Base-by-base conservation (phyloP, 2,888 invertebrate genomes). In the Polydrusus pterygomalis region DNA sequence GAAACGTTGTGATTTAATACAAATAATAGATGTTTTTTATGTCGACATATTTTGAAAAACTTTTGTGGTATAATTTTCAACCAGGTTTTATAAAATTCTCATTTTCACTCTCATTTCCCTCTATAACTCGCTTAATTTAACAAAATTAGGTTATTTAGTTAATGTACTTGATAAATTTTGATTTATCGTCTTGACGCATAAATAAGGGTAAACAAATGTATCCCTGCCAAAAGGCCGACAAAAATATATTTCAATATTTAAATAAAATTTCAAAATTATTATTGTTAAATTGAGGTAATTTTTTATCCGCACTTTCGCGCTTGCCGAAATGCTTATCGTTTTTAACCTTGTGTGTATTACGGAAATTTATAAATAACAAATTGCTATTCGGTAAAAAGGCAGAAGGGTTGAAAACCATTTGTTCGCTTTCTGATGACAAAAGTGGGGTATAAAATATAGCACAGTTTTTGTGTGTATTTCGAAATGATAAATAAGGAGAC, bases 401-500 rank as follows among this genome's bases (percentile, higher is more conserved):
- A 38, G 40, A 63, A 63, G 45, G 63, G 45, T 63, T 45, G 45
- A 63, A 45, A 63, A 63, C 45, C 45, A 63, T 63, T 63, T 63
- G 63, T 45, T 25, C 40, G 38, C 40, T 18, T 62, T 45, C 43
- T n/a, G 34, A 3, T 63, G 63, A 18, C 63, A 63, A 47, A 63
- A 63, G 43, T 25, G n/a, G n/a, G 47, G 63, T 10, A 25, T 30
- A 63, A 43, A 45, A 63, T 63, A 40, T 63, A 25, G 17, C 13
- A 63, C 38, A n/a, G 25, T 63, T 63, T 63, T 63, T 47, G 40
- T 47, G 40, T 47, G 45, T 18, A 30, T 63, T 63, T 47, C 40
- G 47, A 63, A 63, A 63, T 63, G 63, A 63, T 63, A 63, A 63
- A 63, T 63, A 63, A 63, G 45, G 63, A 45, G 63, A 63, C 47